These are phyloP conservation scores for Sinosuthora webbiana DNA, from an alignment of 2,113 vertebrate genomes.

Conservation along the genomic window DNA sequence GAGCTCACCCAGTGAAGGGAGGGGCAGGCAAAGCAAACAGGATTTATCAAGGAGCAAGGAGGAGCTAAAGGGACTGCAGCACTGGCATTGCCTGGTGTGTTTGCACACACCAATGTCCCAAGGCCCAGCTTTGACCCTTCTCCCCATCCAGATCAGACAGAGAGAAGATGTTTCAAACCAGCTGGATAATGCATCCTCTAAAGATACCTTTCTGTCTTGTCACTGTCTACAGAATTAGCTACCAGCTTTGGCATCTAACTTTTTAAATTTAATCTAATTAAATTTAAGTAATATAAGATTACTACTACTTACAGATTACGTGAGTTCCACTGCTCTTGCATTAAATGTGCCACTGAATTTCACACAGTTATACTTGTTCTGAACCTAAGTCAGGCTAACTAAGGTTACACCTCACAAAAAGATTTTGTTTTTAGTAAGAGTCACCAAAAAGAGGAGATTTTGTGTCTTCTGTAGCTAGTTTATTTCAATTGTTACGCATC, in stretches of 20 bases:
- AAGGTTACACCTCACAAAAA: not conserved
- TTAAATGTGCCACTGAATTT: not conserved
- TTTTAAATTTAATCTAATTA: too few species aligned
- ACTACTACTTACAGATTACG: not conserved
- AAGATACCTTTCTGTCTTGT: not conserved
- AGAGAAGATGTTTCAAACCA: not conserved
- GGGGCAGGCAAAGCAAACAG: not conserved
- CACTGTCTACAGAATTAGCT: not conserved
- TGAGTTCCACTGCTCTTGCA: not conserved
- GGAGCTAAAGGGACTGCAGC: not conserved
- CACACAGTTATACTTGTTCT: not conserved
- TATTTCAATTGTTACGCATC: not conserved
- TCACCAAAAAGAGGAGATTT: not conserved
- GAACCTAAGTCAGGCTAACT: not conserved
- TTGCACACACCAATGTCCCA: not conserved
- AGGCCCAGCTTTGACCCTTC: not conserved
- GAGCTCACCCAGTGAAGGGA: not conserved
- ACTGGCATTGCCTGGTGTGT: not conserved
- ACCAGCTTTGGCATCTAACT: not conserved
- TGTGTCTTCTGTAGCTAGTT: not conserved
- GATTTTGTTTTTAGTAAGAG: not conserved
- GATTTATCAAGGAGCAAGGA: not conserved
- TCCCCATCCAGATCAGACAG: not conserved
- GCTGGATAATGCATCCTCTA: not conserved
- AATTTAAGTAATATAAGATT: too few species aligned